Percentiles rank a stretch among this genome's conserved stretches.
phyloP scores from a whole-genome alignment of 2,113 vertebrate species.

The Centropus unirufus region DNA sequence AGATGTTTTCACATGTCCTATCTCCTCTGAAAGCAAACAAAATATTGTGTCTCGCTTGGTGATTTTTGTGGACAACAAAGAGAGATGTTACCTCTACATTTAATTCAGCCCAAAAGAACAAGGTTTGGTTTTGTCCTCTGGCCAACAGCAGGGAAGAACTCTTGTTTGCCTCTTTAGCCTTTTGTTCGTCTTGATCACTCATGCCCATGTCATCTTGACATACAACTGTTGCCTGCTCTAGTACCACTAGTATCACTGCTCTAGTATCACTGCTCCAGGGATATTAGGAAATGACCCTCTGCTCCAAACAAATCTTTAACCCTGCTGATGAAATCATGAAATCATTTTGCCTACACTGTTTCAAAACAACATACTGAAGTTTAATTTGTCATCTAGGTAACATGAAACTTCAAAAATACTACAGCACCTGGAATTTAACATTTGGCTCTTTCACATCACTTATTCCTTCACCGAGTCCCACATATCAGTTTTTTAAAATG shows the following conservation, averaged over 20 bases:
- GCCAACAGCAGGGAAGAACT: slow-evolving; percentile 1
- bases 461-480: neutral
- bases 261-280: too few species aligned
- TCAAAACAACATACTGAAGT: neutral
- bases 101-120: neutral
- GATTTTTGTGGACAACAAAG: neutral
- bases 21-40: neutral
- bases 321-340: neutral
- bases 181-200: neutral
- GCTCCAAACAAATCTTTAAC: neutral
- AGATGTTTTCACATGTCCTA: neutral
- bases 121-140: neutral
- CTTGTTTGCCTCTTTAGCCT: neutral
- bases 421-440: neutral
- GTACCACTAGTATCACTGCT: neutral
- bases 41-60: neutral
- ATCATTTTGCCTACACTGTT: neutral
- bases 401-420: neutral
- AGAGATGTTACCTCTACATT: neutral
- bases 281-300: neutral
- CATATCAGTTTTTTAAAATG: neutral
- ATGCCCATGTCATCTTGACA: neutral
- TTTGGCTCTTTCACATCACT: neutral
- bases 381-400: neutral
- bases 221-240: neutral